Evolutionary conservation across 2,888 invertebrate genomes (phyloP).

Genomic region (Galerucella calmariensis): DNA sequence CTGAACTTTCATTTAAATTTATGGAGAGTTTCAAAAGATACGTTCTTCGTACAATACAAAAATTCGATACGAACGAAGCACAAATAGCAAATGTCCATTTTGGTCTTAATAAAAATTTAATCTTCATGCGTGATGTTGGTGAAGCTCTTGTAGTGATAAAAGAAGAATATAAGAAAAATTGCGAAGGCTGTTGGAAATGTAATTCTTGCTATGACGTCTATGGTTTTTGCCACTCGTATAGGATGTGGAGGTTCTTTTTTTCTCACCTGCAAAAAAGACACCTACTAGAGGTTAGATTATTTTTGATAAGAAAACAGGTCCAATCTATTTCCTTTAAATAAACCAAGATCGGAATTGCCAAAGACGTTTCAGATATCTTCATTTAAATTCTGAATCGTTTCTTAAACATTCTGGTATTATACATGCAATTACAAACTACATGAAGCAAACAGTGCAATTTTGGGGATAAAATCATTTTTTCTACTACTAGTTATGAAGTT

Average conservation of each 20-base stretch:
- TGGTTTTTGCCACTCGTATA: constrained; percentile 92
- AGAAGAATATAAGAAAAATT: constrained; percentile 94
- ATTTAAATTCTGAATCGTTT: background rate
- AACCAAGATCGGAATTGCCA: background rate
- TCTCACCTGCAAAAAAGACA: constrained; percentile 86
- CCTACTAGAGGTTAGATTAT: constrained; percentile 68
- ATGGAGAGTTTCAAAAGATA: background rate
- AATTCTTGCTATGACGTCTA: constrained; percentile 93
- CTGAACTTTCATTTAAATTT: too few species aligned
- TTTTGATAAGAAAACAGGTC: constrained; percentile 45
- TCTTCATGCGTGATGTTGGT: constrained; percentile 68
- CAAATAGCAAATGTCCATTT: background rate
- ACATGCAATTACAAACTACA: too few species aligned
- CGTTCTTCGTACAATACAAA: background rate
- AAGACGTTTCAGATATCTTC: background rate
- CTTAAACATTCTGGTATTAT: background rate
- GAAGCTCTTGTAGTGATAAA: constrained; percentile 92
- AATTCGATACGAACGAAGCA: background rate
- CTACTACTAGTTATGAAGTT: too few species aligned
- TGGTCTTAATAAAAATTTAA: constrained; percentile 21
- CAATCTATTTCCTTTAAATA: constrained; percentile 7
- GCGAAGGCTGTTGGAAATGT: constrained; percentile 94
- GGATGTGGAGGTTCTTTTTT: constrained; percentile 94
- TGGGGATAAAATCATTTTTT: too few species aligned
- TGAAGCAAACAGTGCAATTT: too few species aligned